These are phyloP conservation scores for Protophormia terraenovae DNA, from an alignment of 2,888 invertebrate genomes.

Conservation along the genomic window DNA sequence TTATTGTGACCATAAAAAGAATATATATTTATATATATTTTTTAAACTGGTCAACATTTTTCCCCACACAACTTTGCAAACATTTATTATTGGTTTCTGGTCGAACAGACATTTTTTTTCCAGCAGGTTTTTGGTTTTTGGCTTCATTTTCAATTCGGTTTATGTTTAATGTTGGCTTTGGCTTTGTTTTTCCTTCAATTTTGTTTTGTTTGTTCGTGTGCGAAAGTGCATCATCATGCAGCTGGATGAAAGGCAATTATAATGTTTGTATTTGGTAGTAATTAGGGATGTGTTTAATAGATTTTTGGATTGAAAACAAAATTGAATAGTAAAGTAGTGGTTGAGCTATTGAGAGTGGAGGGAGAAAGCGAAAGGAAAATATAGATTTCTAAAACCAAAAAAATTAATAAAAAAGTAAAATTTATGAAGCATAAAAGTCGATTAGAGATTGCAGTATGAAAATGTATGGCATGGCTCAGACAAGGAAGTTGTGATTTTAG, in stretches of 20 bases:
- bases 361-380: neutral
- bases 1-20: conserved; percentile 50
- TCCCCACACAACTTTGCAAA: conserved; percentile 35
- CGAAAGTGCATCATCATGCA: neutral
- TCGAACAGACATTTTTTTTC: conserved; percentile 27
- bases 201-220: conserved; percentile 4
- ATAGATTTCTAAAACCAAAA: neutral
- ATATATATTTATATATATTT: neutral
- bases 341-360: neutral
- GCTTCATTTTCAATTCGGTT: conserved; percentile 57
- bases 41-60: conserved; percentile 16
- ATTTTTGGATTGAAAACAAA: conserved; percentile 52
- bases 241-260: conserved; percentile 51
- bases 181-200: neutral
- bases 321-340: conserved; percentile 24
- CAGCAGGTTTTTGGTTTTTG: conserved; percentile 24
- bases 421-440: conserved; percentile 37
- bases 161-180: conserved; percentile 41
- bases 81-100: conserved; percentile 59
- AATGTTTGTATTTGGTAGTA: conserved; percentile 59
- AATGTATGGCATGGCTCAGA: neutral
- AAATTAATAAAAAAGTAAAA: conserved; percentile 45
- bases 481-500: neutral
- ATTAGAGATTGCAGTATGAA: conserved; percentile 13
- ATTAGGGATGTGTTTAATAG: conserved; percentile 64